Base-by-base conservation (phyloP, 2,888 invertebrate genomes). In the Athalia circularis region DNA sequence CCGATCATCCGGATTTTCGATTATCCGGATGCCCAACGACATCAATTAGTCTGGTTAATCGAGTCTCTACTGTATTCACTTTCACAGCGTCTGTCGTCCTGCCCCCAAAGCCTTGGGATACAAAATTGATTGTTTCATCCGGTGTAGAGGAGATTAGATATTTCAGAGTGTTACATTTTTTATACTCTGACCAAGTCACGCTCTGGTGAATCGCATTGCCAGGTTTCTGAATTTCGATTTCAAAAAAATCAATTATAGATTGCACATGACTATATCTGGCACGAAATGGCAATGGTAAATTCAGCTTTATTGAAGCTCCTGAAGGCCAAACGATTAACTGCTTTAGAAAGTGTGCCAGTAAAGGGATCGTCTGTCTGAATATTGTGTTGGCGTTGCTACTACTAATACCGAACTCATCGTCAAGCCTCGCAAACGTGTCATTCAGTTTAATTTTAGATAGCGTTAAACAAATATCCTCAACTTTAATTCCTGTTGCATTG, bases 101-200 rank as follows among this genome's bases (percentile, higher is more conserved):
- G 6, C 86, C 81, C 11, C 85, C 83, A 79, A 78, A 84, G 3
- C 84, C 84, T 54, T 79, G 72, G 29, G 85, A 84, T 13, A 86
- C 78, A 79, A 80, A 86, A 77, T 80, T 83, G n/a, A 85, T 82
- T 2, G 81, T 68, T 5, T 86, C 80, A 83, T 81, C 80, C 8
- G 82, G 85, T 7, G 85, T 84, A 15, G 62, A 80, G 15, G 82
- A 84, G 47, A 86, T 80, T 54, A 87, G 80, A 80, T 86, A 87
- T 79, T 88, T 88, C 11, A 87, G 65, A 11, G 87, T 87, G 72
- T 87, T 86, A 68, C 82, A 82, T 45, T 85, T 84, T 80, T 87
- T 86, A 64, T 86, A 87, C 6, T 85, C 82, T 4, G 86, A 86
- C 86, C 87, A 87, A n/a, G 84, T 85, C 5, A 84, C 68, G 6